Conservation (phyloP, 1,140 invertebrate species). For the Papilio dardanus region DNA sequence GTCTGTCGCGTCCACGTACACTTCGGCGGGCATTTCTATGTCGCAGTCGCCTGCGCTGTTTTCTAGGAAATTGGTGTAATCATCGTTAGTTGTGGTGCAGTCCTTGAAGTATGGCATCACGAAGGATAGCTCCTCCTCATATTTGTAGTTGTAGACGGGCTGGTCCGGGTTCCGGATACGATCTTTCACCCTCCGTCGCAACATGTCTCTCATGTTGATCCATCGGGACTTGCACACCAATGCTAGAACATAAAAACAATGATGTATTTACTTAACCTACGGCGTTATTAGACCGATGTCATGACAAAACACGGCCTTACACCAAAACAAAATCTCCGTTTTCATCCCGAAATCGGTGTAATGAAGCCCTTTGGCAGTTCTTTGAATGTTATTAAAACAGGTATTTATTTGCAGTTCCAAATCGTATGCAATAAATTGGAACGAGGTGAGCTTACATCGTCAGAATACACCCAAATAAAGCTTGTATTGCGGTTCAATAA, state of each 20-base stretch:
- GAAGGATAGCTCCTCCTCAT: conserved; percentile 66
- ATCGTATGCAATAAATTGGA: conserved; percentile 1
- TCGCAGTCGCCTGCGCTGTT: conserved; percentile 46
- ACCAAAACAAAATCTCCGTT: too few relatives aligned
- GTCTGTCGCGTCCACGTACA: conserved; percentile 49
- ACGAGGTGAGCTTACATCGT: background rate
- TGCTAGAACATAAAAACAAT: conserved; percentile 57
- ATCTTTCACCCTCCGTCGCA: conserved; percentile 62
- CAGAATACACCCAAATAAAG: background rate
- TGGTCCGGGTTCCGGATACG: conserved; percentile 55
- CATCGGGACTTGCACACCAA: conserved; percentile 66
- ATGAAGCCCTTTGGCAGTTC: too few relatives aligned
- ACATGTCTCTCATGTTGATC: conserved; percentile 75
- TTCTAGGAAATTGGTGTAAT: conserved; percentile 58
- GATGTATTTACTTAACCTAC: too few relatives aligned
- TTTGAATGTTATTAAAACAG: too few relatives aligned
- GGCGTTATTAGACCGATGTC: too few relatives aligned
- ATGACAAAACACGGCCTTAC: too few relatives aligned
- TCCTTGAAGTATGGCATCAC: conserved; percentile 70
- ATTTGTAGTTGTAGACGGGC: conserved; percentile 66
- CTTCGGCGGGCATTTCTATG: conserved; percentile 52
- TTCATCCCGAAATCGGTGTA: too few relatives aligned
- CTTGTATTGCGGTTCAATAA: background rate
- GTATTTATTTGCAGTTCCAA: background rate
- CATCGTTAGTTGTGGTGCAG: conserved; percentile 42